Evolutionary conservation across 2,888 invertebrate species (phyloP), one percentile per base, ranked within the genome.

Genomic region (Dynastes tityus): DNA sequence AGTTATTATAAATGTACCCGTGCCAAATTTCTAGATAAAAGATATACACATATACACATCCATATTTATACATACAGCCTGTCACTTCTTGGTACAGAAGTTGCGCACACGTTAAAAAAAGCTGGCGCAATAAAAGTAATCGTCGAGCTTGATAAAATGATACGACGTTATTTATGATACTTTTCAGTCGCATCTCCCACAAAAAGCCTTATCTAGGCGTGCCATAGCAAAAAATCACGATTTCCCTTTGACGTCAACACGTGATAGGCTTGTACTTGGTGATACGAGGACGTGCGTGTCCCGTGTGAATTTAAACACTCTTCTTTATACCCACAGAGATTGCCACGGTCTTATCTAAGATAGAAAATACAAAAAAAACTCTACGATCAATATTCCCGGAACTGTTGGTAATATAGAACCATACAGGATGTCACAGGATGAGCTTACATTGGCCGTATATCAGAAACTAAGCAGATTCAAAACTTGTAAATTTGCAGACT

Each of bases 211-310:
- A 68, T 51, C 53, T 68, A 40, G 68, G 27, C 29, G 29, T 51
- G 29, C 29, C 49, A 68, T 29, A 68, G 40, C 29, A 68, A 68
- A 68, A 51, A 68, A 68, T 63, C 13, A 68, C 27, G 68, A 68
- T 29, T 27, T 51, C 29, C 29, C 51, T 27, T 51, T 51, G 40
- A 51, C 51, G 68, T 68, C 68, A 68, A 45, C 65, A 40, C 13
- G 40, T 68, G 68, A 68, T 68, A 51, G 29, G 68, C 29, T 68
- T 68, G 68, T 40, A 68, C 68, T 67, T 67, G 68, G 29, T 51
- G 68, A 51, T 68, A 68, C 68, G 68, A 3, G 11, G 29, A 51
- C 51, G 51, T 67, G 65, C 65, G 65, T 67, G 65, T 67, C 65
- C 68, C 68, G 29, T 68, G 51, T 51, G 68, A 68, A 68, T 51